Percentiles rank a stretch among this genome's conserved stretches.
phyloP scores from a whole-genome alignment of 2,113 vertebrate genomes.

The Australoheros scitulus region DNA sequence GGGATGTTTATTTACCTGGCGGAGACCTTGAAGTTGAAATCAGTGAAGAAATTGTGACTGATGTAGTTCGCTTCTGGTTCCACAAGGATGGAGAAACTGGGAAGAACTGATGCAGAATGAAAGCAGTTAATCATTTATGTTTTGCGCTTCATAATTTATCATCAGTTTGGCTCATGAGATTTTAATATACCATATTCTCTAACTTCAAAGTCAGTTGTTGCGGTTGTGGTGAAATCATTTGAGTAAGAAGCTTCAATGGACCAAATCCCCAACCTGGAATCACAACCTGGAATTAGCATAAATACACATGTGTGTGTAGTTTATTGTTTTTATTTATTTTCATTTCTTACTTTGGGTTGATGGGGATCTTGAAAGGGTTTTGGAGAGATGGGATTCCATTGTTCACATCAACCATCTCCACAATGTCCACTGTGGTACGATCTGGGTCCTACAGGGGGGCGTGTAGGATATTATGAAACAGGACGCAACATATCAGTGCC shows the following conservation, averaged over 20 bases:
- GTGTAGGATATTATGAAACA: background rate
- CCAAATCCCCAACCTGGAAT: constrained; percentile 88
- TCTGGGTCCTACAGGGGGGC: constrained; percentile 85
- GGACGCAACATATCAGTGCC: background rate
- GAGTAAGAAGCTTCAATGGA: constrained; percentile 87
- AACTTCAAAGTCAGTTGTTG: constrained; percentile 85
- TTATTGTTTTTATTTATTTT: background rate
- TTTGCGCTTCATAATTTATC: background rate
- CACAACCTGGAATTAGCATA: background rate
- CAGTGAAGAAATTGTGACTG: constrained; percentile 52
- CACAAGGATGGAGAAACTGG: constrained; percentile 74
- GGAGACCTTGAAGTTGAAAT: constrained; percentile 70
- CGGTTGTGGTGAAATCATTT: constrained; percentile 83
- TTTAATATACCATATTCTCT: constrained; percentile 85
- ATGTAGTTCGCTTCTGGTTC: constrained; percentile 69
- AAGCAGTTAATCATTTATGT: background rate
- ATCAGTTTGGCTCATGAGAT: background rate
- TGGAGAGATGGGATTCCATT: constrained; percentile 90
- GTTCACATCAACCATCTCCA: constrained; percentile 86
- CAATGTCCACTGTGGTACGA: constrained; percentile 81
- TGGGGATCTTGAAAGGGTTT: constrained; percentile 91
- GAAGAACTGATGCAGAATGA: constrained; percentile 67
- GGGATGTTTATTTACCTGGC: constrained; percentile 61
- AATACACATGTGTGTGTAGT: fast-evolving
- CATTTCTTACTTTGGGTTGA: constrained; percentile 86